Conservation (phyloP, 1,140 invertebrate genomes). For the Atopsyche davidsoni region DNA sequence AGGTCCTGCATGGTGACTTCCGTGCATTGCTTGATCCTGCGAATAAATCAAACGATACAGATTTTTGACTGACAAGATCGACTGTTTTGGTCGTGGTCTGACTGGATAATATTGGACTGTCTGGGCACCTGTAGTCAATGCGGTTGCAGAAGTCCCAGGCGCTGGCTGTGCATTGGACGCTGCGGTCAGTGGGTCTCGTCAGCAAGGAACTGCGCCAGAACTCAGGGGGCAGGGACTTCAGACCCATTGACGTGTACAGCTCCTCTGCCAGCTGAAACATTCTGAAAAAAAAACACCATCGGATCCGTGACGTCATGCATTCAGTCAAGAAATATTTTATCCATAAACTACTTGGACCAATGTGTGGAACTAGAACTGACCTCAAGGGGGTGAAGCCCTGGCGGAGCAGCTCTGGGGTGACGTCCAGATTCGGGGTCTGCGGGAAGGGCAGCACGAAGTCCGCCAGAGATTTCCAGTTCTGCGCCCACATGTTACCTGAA, state of each 20-base stretch:
- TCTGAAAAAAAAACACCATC: conserved; percentile 38
- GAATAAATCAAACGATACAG: too few relatives aligned
- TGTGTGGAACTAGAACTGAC: too few relatives aligned
- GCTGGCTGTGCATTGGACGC: conserved; percentile 77
- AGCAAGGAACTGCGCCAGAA: conserved; percentile 77
- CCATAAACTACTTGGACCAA: too few relatives aligned
- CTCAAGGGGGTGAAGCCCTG: conserved; percentile 66
- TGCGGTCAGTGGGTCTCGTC: conserved; percentile 61
- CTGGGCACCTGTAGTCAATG: conserved; percentile 67
- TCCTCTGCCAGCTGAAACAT: conserved; percentile 78
- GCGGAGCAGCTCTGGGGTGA: conserved; percentile 67
- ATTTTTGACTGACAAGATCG: too few relatives aligned
- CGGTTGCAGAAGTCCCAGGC: conserved; percentile 85
- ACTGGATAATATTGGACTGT: too few relatives aligned
- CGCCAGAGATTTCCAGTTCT: conserved; percentile 75
- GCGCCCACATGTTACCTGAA: conserved; percentile 72
- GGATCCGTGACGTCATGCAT: conserved; percentile 61
- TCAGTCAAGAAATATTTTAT: conserved; percentile 70
- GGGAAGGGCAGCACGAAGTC: conserved; percentile 75
- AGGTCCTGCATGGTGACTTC: conserved; percentile 74
- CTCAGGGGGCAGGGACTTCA: conserved; percentile 70
- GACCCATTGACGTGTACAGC: conserved; percentile 72
- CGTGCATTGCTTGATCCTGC: conserved; percentile 87
- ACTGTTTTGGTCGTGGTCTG: too few relatives aligned
- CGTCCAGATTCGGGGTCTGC: conserved; percentile 62